phyloP scores from a whole-genome alignment of 1,140 invertebrate species.

The Drosophila tani region DNA sequence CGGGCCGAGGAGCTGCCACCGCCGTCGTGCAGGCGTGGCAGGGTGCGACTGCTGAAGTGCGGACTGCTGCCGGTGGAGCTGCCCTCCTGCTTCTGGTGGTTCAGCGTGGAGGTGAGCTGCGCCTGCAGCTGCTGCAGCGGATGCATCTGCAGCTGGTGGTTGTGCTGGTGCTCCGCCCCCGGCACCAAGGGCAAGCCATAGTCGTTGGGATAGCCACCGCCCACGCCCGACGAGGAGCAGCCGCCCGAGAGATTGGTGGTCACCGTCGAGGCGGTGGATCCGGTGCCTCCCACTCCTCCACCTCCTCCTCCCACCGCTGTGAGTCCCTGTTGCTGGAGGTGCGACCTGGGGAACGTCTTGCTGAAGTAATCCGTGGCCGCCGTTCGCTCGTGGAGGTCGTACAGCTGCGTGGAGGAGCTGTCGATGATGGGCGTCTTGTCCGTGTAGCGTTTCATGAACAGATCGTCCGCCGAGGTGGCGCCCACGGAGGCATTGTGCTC shows the following conservation, averaged over 20 bases:
- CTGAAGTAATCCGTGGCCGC: slow-evolving; percentile 86
- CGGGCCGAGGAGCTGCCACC: slow-evolving; percentile 56
- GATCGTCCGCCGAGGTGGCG: slow-evolving; percentile 84
- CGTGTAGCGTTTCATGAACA: slow-evolving; percentile 87
- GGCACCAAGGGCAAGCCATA: slow-evolving; percentile 90
- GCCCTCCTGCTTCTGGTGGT: slow-evolving; percentile 45
- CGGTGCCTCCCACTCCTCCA: slow-evolving; percentile 17
- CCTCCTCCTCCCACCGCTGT: not conserved
- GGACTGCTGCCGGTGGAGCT: slow-evolving; percentile 64
- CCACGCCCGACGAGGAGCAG: slow-evolving; percentile 51
- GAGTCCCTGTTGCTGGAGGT: slow-evolving; percentile 50
- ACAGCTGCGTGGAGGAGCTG: slow-evolving; percentile 60
- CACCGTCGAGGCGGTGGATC: slow-evolving; percentile 72
- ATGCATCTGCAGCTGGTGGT: slow-evolving; percentile 81
- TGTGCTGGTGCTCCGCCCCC: slow-evolving; percentile 81
- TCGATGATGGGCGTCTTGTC: slow-evolving; percentile 92
- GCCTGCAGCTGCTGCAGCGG: slow-evolving; percentile 77
- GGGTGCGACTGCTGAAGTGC: slow-evolving; percentile 72
- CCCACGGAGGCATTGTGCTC: slow-evolving; percentile 77
- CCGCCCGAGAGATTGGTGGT: slow-evolving; percentile 72
- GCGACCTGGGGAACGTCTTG: slow-evolving; percentile 86
- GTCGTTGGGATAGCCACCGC: slow-evolving; percentile 89
- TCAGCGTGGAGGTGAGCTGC: slow-evolving; percentile 66
- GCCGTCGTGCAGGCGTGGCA: slow-evolving; percentile 77
- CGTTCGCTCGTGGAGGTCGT: slow-evolving; percentile 77